Conservation (phyloP, 2,113 vertebrate genomes). For the Hipposideros armiger region DNA sequence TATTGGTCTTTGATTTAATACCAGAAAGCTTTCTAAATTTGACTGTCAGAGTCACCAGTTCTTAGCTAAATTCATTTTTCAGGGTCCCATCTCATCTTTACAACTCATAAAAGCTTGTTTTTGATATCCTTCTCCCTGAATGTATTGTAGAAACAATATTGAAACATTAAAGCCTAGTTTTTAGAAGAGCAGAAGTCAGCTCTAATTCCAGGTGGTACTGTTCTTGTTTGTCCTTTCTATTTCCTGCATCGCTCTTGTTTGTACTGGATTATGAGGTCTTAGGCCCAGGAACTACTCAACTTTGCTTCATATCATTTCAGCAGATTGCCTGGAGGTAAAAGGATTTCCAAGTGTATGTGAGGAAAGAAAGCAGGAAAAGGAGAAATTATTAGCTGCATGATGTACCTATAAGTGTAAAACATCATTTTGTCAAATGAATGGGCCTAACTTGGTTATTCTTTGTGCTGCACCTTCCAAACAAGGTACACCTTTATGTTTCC, state of each 20-base stretch:
- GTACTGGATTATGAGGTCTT: conserved; percentile 8
- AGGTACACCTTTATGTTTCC: neutral
- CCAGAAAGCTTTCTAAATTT: neutral
- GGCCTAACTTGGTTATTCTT: neutral
- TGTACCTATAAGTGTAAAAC: neutral
- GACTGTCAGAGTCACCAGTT: neutral
- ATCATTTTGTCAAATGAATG: neutral
- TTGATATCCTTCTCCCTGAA: neutral
- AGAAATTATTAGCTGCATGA: neutral
- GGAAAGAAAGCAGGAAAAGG: neutral
- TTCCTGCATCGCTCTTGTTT: neutral
- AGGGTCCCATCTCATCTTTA: neutral
- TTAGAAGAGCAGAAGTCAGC: conserved; percentile 15
- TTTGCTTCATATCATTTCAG: neutral
- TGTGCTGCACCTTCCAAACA: neutral
- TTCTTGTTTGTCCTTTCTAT: neutral
- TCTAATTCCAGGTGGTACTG: neutral
- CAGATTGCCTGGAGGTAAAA: conserved; percentile 17
- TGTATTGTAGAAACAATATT: neutral
- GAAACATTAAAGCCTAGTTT: neutral
- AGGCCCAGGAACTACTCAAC: neutral
- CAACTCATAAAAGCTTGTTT: neutral
- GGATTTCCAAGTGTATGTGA: neutral
- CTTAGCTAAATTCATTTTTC: conserved; percentile 12
- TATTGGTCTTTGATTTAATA: neutral